Percentiles rank a stretch among this genome's conserved stretches.
Conservation (phyloP, 2,888 invertebrate genomes). For the Volucella inflata region DNA sequence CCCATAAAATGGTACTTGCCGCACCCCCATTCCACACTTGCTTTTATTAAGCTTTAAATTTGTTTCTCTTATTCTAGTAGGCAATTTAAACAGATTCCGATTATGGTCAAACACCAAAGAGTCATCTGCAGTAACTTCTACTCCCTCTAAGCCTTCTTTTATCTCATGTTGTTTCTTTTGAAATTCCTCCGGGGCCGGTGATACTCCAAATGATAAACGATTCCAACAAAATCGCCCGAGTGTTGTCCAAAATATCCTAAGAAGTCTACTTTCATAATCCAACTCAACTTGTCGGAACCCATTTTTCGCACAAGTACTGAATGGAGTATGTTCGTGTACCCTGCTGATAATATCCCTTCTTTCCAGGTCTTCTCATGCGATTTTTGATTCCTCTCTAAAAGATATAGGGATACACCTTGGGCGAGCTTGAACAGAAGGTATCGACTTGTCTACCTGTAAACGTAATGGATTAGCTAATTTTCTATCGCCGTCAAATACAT, state of each 20-base stretch:
- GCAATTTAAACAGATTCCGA: constrained; percentile 42
- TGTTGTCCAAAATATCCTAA: constrained; percentile 77
- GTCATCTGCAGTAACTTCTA: too few species aligned
- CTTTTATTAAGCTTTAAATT: too few species aligned
- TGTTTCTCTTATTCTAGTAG: constrained; percentile 33
- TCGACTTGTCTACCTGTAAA: constrained; percentile 28
- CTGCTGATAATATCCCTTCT: constrained; percentile 24
- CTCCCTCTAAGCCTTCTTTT: constrained; percentile 36
- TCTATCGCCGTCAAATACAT: constrained; percentile 20
- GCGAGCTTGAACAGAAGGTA: constrained; percentile 21
- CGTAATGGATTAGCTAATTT: constrained; percentile 23
- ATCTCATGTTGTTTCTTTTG: constrained; percentile 22
- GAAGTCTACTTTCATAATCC: constrained; percentile 79
- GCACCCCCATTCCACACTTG: constrained; percentile 27
- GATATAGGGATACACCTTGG: constrained; percentile 27
- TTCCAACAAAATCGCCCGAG: constrained; percentile 57
- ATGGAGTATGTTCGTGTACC: constrained; percentile 39
- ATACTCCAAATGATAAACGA: constrained; percentile 50
- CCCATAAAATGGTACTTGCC: constrained; percentile 51
- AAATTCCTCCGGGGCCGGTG: constrained; percentile 29
- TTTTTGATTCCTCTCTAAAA: constrained; percentile 9
- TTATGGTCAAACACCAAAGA: constrained; percentile 49
- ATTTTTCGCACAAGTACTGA: constrained; percentile 51
- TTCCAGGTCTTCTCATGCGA: constrained; percentile 19
- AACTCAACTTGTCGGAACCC: constrained; percentile 70